Evolutionary conservation across 1,140 invertebrate species (phyloP), one percentile per base, ranked within the genome.

Genomic region (Zaprionus ornatus): DNA sequence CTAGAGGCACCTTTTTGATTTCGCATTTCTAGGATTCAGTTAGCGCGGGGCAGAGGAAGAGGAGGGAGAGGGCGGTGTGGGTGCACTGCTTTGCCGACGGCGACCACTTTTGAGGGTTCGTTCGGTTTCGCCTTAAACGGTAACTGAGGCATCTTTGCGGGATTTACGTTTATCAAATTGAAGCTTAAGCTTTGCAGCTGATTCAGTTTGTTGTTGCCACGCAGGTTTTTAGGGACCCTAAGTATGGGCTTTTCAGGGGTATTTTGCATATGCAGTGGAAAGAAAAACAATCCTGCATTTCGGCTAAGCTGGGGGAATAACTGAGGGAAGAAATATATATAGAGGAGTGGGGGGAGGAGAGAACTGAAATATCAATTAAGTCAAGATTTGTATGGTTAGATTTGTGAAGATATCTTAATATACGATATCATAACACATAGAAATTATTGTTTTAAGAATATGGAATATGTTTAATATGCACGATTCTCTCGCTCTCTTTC

Each of bases 131-230:
- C 50, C 45, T 50, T 6, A 68, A 77, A 68, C 63, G 60, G 29
- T 32, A 10, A 32, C 63, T 50, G 62, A 42, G 61, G 27, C 68
- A 57, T 50, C 72, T 75, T 61, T 74, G 71, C 57, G 63, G 68
- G 73, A 76, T 86, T 84, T 87, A 70, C 73, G 80, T 83, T 87
- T 70, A 74, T 87, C 70, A 88, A 87, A 83, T 80, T 80, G 84
- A 73, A 74, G 83, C 83, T 86, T 82, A 86, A 65, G 84, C 68
- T 74, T 67, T 73, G 72, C 66, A 71, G 69, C 79, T 79, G 79
- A 10, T 32, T 79, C 79, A 79, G 68, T 62, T 77, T 87, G 76
- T 54, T 77, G 71, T 61, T 45, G 13, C 35, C 35, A 45, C n/a
- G n/a, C n/a, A 45, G 40, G 6, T 45, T 45, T 37, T 37, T 32